phyloP scores from a whole-genome alignment of 2,888 invertebrate genomes.

The Augiades crinisus region DNA sequence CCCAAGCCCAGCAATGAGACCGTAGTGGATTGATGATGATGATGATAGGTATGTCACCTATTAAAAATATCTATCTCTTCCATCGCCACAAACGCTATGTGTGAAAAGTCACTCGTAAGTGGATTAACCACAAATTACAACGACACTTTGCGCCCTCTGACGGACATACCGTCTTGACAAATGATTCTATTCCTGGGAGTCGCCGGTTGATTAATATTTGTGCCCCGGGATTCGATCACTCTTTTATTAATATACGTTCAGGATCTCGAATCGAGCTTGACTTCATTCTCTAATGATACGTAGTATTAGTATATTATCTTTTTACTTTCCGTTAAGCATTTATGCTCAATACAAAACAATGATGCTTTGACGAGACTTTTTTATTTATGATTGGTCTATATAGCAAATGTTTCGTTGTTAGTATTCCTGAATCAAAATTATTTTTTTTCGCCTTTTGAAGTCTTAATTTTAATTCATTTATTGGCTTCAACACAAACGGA shows the following conservation, averaged over 20 bases:
- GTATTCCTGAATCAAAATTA: too few species aligned
- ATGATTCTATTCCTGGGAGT: slow-evolving; percentile 38
- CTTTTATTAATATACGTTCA: not conserved
- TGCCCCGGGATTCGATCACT: not conserved
- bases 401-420: too few species aligned
- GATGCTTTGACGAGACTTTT: too few species aligned
- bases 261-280: not conserved
- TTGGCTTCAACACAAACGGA: too few species aligned
- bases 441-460: too few species aligned
- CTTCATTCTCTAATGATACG: not conserved
- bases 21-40: too few species aligned
- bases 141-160: not conserved
- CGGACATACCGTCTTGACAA: slow-evolving; percentile 41
- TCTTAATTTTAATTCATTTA: too few species aligned
- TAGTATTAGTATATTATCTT: not conserved
- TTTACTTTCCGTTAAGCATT: too few species aligned
- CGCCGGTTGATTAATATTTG: slow-evolving; percentile 6
- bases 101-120: not conserved
- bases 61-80: not conserved
- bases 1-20: too few species aligned
- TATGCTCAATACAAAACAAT: too few species aligned
- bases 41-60: too few species aligned
- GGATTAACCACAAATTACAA: not conserved
- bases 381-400: too few species aligned
- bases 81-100: not conserved